These are phyloP conservation scores for Syngnathus rostellatus DNA, from an alignment of 2,797 vertebrate species.

Conservation along the genomic window DNA sequence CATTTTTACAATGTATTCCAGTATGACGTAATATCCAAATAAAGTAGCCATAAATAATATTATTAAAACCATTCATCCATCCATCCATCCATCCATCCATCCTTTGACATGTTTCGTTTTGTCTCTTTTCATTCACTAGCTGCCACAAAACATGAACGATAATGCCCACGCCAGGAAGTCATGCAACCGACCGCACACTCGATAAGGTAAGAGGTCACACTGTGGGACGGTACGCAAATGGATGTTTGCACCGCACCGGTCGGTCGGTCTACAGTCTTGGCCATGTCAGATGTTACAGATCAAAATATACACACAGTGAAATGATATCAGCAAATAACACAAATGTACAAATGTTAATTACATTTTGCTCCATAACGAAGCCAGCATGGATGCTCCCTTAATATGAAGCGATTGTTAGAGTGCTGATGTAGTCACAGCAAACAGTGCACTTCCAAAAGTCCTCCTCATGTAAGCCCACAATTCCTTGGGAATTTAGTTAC, in stretches of 20 bases:
- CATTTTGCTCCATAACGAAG: slow-evolving; percentile 97
- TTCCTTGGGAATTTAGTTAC: slow-evolving; percentile 78
- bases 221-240: slow-evolving; percentile 60
- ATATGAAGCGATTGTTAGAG: slow-evolving; percentile 82
- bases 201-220: slow-evolving; percentile 53
- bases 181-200: slow-evolving; percentile 65
- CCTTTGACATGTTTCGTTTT: slow-evolving; percentile 88
- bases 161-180: slow-evolving; percentile 83
- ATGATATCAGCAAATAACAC: slow-evolving; percentile 65
- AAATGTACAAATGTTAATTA: slow-evolving; percentile 72
- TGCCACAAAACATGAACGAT: slow-evolving; percentile 84
- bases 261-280: slow-evolving; percentile 61
- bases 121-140: slow-evolving; percentile 76
- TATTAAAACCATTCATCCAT: slow-evolving; percentile 71
- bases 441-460: slow-evolving; percentile 83
- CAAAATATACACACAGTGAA: slow-evolving; percentile 74
- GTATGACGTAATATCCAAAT: slow-evolving; percentile 89
- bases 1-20: slow-evolving; percentile 99
- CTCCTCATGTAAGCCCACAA: slow-evolving; percentile 68
- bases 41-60: slow-evolving; percentile 98
- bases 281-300: slow-evolving; percentile 63
- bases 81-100: slow-evolving; percentile 92
- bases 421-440: slow-evolving; percentile 77
- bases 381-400: slow-evolving; percentile 88
- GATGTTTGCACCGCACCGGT: slow-evolving; percentile 67